These are phyloP conservation scores for Trachymyrmex cornetzi DNA, from an alignment of 1,140 invertebrate species.

Conservation along the genomic window DNA sequence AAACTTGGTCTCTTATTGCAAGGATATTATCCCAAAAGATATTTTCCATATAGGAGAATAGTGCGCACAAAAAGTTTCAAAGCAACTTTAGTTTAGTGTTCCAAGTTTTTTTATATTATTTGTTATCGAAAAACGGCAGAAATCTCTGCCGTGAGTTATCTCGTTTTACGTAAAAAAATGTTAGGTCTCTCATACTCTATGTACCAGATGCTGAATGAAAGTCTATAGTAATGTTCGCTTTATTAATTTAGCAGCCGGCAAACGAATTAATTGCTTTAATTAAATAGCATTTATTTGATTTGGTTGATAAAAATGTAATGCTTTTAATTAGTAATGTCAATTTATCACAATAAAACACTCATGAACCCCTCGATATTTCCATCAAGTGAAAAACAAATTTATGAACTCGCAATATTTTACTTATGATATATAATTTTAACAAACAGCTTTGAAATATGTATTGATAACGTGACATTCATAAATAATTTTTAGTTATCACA, in stretches of 20 bases:
- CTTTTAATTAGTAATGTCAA: slow-evolving; percentile 56
- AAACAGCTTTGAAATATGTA: slow-evolving; percentile 26
- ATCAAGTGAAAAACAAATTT: slow-evolving; percentile 59
- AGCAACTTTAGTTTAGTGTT: neutral
- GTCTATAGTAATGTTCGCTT: neutral
- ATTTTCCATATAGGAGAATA: neutral
- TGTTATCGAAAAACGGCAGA: neutral
- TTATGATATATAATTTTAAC: slow-evolving; percentile 58
- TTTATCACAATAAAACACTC: slow-evolving; percentile 60
- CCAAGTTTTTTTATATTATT: neutral
- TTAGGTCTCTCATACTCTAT: neutral
- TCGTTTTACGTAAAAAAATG: neutral
- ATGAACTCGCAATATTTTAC: slow-evolving; percentile 49
- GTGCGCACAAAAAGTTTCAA: neutral
- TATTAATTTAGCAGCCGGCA: slow-evolving; percentile 21
- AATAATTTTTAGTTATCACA: slow-evolving; percentile 52
- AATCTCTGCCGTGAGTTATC: neutral
- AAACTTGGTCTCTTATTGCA: neutral
- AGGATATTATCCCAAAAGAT: neutral
- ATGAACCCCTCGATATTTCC: slow-evolving; percentile 34
- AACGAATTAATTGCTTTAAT: slow-evolving; percentile 61
- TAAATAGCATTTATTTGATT: slow-evolving; percentile 42
- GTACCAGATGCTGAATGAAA: neutral
- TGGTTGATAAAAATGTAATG: slow-evolving; percentile 58
- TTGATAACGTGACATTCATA: slow-evolving; percentile 56